Evolutionary conservation across 2,797 vertebrate species (phyloP).

Genomic region (Gymnothorax reevesii): DNA sequence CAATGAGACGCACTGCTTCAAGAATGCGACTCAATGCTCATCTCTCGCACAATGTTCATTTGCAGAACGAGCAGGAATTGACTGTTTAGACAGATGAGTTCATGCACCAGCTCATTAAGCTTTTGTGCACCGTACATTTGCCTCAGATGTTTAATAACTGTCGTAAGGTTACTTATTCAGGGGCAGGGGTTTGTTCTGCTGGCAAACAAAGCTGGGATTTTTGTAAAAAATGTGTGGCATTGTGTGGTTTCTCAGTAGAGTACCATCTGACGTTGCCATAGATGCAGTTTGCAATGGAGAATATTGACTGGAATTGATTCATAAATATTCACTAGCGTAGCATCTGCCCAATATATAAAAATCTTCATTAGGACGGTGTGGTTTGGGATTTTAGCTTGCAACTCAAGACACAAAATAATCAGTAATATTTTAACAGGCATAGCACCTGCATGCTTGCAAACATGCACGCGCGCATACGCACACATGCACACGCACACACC

Average conservation of each 20-base stretch:
- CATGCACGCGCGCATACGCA: background rate
- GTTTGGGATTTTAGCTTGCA: background rate
- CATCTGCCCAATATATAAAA: background rate
- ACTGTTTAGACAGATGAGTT: slow-evolving; percentile 48
- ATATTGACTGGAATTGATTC: slow-evolving; percentile 20
- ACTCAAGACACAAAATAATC: background rate
- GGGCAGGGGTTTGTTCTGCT: background rate
- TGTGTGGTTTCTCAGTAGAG: background rate
- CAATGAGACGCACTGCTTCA: slow-evolving; percentile 20
- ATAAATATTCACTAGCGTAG: background rate
- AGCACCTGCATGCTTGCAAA: slow-evolving; percentile 17
- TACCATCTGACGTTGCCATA: background rate
- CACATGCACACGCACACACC: background rate
- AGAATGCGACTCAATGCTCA: slow-evolving; percentile 20
- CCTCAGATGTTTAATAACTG: slow-evolving; percentile 35
- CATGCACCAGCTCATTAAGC: slow-evolving; percentile 61
- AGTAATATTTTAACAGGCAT: background rate
- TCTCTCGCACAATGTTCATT: background rate
- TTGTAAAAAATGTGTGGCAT: background rate
- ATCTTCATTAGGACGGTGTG: background rate
- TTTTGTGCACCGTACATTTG: slow-evolving; percentile 47
- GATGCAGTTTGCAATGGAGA: background rate
- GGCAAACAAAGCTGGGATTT: background rate
- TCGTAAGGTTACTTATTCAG: slow-evolving; percentile 19
- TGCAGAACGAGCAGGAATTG: background rate